Evolutionary conservation across 2,113 vertebrate genomes (phyloP), one percentile per base, ranked within the genome.

Genomic region (Petromus typicus): DNA sequence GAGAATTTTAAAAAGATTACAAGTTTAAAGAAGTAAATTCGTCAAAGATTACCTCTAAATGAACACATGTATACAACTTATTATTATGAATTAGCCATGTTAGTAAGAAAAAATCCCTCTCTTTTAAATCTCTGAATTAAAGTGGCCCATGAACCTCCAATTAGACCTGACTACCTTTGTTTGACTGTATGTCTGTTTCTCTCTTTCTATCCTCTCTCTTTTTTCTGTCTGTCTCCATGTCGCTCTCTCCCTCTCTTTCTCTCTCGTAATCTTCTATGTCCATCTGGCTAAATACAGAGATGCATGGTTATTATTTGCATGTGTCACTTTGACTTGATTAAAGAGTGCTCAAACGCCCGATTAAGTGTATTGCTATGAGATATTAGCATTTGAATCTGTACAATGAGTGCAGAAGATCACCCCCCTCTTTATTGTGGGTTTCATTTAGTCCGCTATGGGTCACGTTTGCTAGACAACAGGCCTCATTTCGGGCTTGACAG

Each of bases 131-230:
- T 66, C n/a, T 56, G 40, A 66, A 0, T 56, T 56, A 14, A 56
- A 56, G 54, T 80, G 27, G 37, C 0, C 0, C 22, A 40, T 20
- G 8, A 4, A 6, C 0, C 7, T 25, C 32, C 27, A 88, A 67
- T 40, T 27, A 88, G 66, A 57, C 1, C 11, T 23, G 16, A 34
- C 3, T 32, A n/a, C 0, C 14, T 37, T 23, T 17, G 45, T 81
- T 14, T 40, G 1, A 14, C 27, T 76, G 13, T 32, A 3, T 43
- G 59, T 25, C 32, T 23, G 2, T 22, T n/a, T 22, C 1, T 37
- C 23, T 7, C 34, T 54, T 32, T 78, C 16, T 51, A 17, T 54
- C 17, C 51, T 54, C 51, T 54, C 51, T 54, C 51, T 54, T n/a
- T n/a, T n/a, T n/a, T n/a, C n/a, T n/a, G n/a, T n/a, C n/a, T n/a